A percentile compares a stretch with the other conserved stretches of the same genome.
phyloP scores from a whole-genome alignment of 2,888 invertebrate species.

The Lottia scabra region DNA sequence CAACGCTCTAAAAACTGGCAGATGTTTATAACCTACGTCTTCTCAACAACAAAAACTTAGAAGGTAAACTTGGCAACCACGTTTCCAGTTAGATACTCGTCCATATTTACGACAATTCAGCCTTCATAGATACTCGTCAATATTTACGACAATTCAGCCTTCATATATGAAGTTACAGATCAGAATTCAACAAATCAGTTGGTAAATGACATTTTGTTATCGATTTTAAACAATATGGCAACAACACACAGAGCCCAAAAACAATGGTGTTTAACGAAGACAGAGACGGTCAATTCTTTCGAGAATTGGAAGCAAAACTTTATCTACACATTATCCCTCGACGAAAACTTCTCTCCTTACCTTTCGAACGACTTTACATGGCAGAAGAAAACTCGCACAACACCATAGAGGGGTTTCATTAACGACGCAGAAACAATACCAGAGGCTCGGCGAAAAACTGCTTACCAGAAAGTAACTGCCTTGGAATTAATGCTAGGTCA shows the following conservation, averaged over 20 bases:
- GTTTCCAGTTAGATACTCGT: too few relatives aligned
- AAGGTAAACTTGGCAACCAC: too few relatives aligned
- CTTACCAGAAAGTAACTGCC: not conserved
- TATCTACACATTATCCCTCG: conserved; percentile 30
- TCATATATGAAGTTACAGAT: too few relatives aligned
- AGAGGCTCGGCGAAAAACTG: not conserved
- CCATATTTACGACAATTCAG: too few relatives aligned
- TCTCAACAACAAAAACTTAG: too few relatives aligned
- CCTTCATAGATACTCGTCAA: too few relatives aligned
- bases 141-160: too few relatives aligned
- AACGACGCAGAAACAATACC: conserved; percentile 26
- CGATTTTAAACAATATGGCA: not conserved
- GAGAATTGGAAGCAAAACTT: conserved; percentile 35
- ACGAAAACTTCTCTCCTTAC: conserved; percentile 27
- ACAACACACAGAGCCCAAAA: conserved; percentile 26
- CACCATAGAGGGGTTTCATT: conserved; percentile 21
- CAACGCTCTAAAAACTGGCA: too few relatives aligned
- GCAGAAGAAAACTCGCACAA: conserved; percentile 25
- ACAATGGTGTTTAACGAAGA: conserved; percentile 36
- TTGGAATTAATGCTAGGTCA: not conserved
- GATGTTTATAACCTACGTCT: too few relatives aligned
- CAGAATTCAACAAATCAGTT: too few relatives aligned
- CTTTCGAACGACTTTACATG: conserved; percentile 27
- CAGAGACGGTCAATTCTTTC: conserved; percentile 33
- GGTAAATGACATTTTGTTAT: too few relatives aligned